phyloP scores from a whole-genome alignment of 2,888 invertebrate species.

The Agriopis aurantiaria region DNA sequence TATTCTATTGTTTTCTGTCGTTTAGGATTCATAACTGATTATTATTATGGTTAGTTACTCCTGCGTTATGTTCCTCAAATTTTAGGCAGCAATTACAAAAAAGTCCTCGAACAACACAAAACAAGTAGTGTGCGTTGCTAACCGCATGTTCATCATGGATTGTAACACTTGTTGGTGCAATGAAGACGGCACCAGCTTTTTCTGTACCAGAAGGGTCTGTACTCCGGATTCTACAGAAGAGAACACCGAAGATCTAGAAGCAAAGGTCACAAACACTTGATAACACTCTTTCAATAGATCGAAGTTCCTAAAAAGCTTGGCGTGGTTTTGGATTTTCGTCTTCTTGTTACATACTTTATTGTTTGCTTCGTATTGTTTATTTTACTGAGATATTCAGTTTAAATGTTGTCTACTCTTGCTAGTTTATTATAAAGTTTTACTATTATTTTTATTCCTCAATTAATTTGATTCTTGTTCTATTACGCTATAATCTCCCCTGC shows the following conservation, averaged over 20 bases:
- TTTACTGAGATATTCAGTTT: background rate
- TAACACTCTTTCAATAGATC: slow-evolving; percentile 24
- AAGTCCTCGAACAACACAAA: slow-evolving; percentile 53
- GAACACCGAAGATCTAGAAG: slow-evolving; percentile 57
- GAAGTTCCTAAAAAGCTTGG: slow-evolving; percentile 7
- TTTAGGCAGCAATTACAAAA: slow-evolving; percentile 13
- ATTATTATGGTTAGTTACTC: background rate
- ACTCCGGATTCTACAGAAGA: slow-evolving; percentile 63
- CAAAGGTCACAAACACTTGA: slow-evolving; percentile 55
- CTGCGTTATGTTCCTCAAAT: background rate
- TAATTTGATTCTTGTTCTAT: background rate
- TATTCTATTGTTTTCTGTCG: background rate
- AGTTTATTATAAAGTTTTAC: too few relatives aligned
- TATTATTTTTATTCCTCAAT: too few relatives aligned
- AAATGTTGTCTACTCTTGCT: too few relatives aligned
- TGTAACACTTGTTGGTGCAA: slow-evolving; percentile 85
- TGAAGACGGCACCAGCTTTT: slow-evolving; percentile 79
- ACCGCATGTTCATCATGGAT: slow-evolving; percentile 78
- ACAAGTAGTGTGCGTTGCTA: slow-evolving; percentile 72
- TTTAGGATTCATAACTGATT: background rate
- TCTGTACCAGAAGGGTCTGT: slow-evolving; percentile 80
- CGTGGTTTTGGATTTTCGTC: slow-evolving; percentile 4
- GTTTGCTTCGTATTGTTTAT: background rate
- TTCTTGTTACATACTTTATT: slow-evolving; percentile 14
- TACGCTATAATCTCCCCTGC: background rate